Base-by-base conservation (phyloP, 2,797 vertebrate species). In the Manis pentadactyla region DNA sequence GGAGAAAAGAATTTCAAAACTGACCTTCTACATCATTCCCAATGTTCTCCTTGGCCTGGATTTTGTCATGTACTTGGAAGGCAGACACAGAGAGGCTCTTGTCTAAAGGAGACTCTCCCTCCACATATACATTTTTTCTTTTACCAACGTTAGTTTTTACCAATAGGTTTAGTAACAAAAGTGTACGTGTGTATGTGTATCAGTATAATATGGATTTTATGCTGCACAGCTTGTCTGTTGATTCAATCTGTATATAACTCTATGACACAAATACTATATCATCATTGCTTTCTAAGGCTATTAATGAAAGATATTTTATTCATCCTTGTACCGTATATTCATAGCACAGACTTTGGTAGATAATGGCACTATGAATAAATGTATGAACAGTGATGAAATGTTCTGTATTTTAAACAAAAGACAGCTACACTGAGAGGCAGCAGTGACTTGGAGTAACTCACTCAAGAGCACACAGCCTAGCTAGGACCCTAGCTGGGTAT, bases 241-340 rank as follows among this genome's bases (percentile, higher is more conserved):
- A 59, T 64, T 74, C 27, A 71, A 17, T 73, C 18, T 53, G 85
- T 71, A 55, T 17, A 49, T 49, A 74, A 34, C 11, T 87, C n/a
- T 83, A 14, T 42, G 25, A 68, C 51, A 4, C 78, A 90, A 87
- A 93, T 71, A 73, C 49, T 63, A 2, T 75, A 75, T 53, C 93
- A 87, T 37, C 57, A 74, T 78, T 89, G 25, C 3, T 19, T 75
- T 57, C 25, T 37, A 79, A 94, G 23, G 37, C 85, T 34, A 46
- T 55, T 71, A 73, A 91, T 53, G 19, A 86, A 23, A 89, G 69
- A 31, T 81, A 91, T 64, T 69, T 91, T 88, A 75, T 93, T 92
- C 39, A 78, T 53, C 10, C 15, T 57, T 66, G 15, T 61, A 69
- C 29, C 34, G 66, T 64, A 18, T 68, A 66, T 61, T 95, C 17